A percentile compares a stretch with the other conserved stretches of the same genome.
Conservation (phyloP, 2,113 vertebrate genomes). For the Pelobates fuscus region DNA sequence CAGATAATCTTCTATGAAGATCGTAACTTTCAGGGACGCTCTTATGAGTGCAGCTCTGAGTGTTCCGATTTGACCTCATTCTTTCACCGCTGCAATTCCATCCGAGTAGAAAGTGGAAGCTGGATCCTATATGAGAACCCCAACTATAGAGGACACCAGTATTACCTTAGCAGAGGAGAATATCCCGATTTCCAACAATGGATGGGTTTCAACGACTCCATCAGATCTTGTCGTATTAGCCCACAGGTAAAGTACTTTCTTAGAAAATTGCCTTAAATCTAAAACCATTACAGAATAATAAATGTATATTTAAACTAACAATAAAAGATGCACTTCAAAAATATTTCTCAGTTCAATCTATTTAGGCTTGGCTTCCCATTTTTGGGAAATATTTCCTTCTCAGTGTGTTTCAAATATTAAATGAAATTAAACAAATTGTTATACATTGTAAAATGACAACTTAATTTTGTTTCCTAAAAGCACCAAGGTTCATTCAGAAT, state of each 20-base stretch:
- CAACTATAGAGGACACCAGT: slow-evolving; percentile 19
- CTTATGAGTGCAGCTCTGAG: not conserved
- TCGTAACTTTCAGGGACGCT: slow-evolving; percentile 2
- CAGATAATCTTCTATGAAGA: not conserved
- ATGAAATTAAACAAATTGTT: too few relatives aligned
- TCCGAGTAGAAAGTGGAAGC: slow-evolving; percentile 82
- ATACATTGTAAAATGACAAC: too few relatives aligned
- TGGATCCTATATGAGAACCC: slow-evolving; percentile 50
- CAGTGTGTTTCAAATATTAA: too few relatives aligned
- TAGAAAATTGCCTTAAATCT: too few relatives aligned
- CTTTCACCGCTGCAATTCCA: slow-evolving; percentile 89
- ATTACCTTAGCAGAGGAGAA: slow-evolving; percentile 17
- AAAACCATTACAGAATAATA: too few relatives aligned
- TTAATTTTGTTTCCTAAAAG: slow-evolving; percentile 17
- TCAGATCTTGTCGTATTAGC: slow-evolving; percentile 16
- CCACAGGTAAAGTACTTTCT: slow-evolving; percentile 30
- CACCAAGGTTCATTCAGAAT: slow-evolving; percentile 29
- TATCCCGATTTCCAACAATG: slow-evolving; percentile 23
- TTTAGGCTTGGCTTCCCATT: too few relatives aligned
- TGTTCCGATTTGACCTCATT: slow-evolving; percentile 63
- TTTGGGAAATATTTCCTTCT: too few relatives aligned
- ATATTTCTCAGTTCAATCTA: too few relatives aligned
- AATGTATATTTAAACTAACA: too few relatives aligned
- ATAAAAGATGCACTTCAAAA: too few relatives aligned
- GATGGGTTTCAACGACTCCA: not conserved